Evolutionary conservation across 1,140 invertebrate species (phyloP).

Genomic region (Aphaenogaster ashmeadi): DNA sequence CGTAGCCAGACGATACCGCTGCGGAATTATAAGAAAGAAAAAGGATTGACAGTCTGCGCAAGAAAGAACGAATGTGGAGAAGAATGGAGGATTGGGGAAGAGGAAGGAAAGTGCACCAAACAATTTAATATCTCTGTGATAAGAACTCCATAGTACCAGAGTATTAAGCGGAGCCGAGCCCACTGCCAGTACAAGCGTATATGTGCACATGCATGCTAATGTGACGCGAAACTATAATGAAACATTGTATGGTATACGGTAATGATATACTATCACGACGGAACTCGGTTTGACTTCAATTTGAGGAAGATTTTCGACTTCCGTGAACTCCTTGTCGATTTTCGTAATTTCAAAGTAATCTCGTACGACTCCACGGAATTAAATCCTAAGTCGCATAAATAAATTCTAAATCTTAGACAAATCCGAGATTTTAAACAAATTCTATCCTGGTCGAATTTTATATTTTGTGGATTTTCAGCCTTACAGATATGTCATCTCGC

Average conservation of each 20-base stretch:
- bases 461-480: neutral
- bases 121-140: conserved; percentile 83
- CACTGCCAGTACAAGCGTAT: conserved; percentile 82
- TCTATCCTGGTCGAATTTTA: neutral
- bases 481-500: neutral
- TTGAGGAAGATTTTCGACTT: neutral
- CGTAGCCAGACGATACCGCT: conserved; percentile 45
- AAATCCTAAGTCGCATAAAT: neutral
- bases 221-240: conserved; percentile 54
- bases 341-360: neutral
- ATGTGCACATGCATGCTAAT: conserved; percentile 57
- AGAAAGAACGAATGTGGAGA: neutral
- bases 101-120: conserved; percentile 76
- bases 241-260: neutral
- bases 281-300: conserved; percentile 24
- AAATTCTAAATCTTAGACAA: neutral
- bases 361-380: neutral
- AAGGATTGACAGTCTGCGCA: neutral
- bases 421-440: neutral
- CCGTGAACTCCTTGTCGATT: neutral
- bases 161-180: conserved; percentile 81
- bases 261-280: neutral
- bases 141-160: conserved; percentile 82
- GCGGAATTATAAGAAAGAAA: conserved; percentile 23
- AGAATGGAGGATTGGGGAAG: neutral